These are phyloP conservation scores for Rhagophthalmus giganteus DNA, from an alignment of 2,888 invertebrate genomes.

Conservation along the genomic window DNA sequence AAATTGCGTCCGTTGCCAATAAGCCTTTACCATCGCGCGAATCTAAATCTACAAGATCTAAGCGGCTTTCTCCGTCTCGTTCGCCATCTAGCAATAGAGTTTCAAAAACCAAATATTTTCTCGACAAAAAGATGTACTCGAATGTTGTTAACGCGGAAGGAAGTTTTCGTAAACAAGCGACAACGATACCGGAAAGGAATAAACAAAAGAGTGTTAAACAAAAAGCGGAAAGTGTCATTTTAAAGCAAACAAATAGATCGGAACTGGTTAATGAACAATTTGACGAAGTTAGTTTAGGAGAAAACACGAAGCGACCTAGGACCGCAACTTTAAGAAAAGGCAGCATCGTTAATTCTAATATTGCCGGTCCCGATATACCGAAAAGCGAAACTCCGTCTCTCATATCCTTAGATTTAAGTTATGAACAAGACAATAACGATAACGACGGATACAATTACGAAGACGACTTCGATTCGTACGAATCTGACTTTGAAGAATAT, in stretches of 20 bases:
- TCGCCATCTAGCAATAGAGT: conserved; percentile 44
- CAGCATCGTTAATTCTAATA: conserved; percentile 49
- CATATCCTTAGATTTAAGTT: conserved; percentile 13
- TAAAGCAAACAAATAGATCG: no score
- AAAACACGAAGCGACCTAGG: conserved; percentile 48
- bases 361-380: conserved; percentile 43
- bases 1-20: no score
- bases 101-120: conserved; percentile 50
- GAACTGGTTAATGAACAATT: no score
- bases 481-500: conserved; percentile 60
- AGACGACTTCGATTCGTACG: conserved; percentile 63
- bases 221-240: no score
- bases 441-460: conserved; percentile 51
- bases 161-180: conserved; percentile 31
- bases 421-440: conserved; percentile 1
- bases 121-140: conserved; percentile 48
- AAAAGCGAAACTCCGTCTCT: conserved; percentile 37
- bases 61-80: no score
- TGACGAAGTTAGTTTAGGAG: no score
- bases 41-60: no score
- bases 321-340: conserved; percentile 52
- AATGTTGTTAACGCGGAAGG: conserved; percentile 40
- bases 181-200: conserved; percentile 23
- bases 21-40: no score
- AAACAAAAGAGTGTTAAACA: conserved; percentile 33